These are phyloP conservation scores for Australoheros scitulus DNA, from an alignment of 2,113 vertebrate genomes.

Conservation along the genomic window DNA sequence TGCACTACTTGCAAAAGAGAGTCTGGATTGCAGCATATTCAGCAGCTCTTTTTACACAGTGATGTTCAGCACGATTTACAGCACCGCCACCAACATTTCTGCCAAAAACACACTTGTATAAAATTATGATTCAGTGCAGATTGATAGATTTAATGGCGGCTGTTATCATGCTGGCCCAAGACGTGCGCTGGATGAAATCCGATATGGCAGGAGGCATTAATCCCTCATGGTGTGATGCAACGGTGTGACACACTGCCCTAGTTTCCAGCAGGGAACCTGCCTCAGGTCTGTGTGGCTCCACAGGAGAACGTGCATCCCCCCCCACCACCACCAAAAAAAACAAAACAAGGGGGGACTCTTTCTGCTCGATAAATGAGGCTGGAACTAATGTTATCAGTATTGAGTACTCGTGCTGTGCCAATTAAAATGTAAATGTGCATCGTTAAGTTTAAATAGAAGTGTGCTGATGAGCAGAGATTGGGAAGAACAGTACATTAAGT, in stretches of 20 bases:
- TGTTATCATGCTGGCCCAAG: conserved; percentile 26
- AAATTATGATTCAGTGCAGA: conserved; percentile 25
- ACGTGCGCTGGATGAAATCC: conserved; percentile 33
- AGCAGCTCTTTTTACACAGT: conserved; percentile 1
- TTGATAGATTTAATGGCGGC: conserved; percentile 40
- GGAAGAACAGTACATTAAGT: background rate
- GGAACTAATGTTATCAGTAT: background rate
- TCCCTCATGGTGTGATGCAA: conserved; percentile 53
- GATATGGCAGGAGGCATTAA: conserved; percentile 39
- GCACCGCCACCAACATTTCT: background rate
- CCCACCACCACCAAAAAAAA: no score
- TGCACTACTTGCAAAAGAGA: background rate
- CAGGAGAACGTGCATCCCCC: background rate
- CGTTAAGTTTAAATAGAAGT: background rate
- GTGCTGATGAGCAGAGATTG: background rate
- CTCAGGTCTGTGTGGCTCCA: conserved; percentile 33
- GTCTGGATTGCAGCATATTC: background rate
- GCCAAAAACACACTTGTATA: conserved; percentile 44
- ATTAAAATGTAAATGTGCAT: conserved; percentile 8
- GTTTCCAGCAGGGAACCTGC: conserved; percentile 55
- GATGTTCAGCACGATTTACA: conserved; percentile 13
- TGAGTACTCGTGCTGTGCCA: background rate
- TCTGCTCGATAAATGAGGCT: background rate
- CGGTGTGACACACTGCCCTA: conserved; percentile 69
- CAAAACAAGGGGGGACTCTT: no score